These are phyloP conservation scores for Tryphoninae sp. DNA, from an alignment of 2,888 invertebrate genomes.

Conservation along the genomic window DNA sequence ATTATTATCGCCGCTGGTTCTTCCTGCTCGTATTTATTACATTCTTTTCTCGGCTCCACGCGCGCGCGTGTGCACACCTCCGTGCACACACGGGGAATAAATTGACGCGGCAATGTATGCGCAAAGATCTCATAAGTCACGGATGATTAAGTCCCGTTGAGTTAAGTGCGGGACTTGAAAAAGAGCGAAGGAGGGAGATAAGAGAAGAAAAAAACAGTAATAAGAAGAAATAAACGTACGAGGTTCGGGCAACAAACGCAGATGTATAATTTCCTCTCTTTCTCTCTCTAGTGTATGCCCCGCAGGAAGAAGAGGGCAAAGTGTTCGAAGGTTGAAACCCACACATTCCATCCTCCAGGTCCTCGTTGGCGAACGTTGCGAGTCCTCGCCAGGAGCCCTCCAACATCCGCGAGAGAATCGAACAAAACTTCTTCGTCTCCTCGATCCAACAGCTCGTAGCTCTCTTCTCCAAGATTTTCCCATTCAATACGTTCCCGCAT, in stretches of 20 bases:
- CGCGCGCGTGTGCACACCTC: neutral
- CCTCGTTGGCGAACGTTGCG: slow-evolving; percentile 7
- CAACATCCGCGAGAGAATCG: slow-evolving; percentile 18
- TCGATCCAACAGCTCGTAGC: slow-evolving; percentile 13
- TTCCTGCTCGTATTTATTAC: slow-evolving; percentile 46
- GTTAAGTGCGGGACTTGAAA: slow-evolving; percentile 35
- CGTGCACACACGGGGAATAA: neutral
- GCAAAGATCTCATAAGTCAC: slow-evolving; percentile 31
- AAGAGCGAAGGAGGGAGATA: slow-evolving; percentile 1
- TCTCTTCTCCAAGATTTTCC: slow-evolving; percentile 35
- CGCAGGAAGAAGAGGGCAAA: neutral
- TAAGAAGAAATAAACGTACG: neutral
- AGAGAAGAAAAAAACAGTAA: neutral
- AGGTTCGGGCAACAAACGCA: slow-evolving; percentile 23
- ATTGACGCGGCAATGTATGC: slow-evolving; percentile 5
- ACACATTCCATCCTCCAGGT: slow-evolving; percentile 42
- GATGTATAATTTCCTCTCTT: neutral
- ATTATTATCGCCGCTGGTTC: slow-evolving; percentile 32
- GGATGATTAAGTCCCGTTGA: slow-evolving; percentile 49
- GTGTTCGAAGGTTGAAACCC: slow-evolving; percentile 8
- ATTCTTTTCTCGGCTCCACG: neutral
- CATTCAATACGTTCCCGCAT: slow-evolving; percentile 8
- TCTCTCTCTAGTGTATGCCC: neutral
- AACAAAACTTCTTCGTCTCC: slow-evolving; percentile 12
- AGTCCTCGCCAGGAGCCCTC: neutral